Evolutionary conservation across 2,888 invertebrate species (phyloP).

Genomic region (Merodon equestris): DNA sequence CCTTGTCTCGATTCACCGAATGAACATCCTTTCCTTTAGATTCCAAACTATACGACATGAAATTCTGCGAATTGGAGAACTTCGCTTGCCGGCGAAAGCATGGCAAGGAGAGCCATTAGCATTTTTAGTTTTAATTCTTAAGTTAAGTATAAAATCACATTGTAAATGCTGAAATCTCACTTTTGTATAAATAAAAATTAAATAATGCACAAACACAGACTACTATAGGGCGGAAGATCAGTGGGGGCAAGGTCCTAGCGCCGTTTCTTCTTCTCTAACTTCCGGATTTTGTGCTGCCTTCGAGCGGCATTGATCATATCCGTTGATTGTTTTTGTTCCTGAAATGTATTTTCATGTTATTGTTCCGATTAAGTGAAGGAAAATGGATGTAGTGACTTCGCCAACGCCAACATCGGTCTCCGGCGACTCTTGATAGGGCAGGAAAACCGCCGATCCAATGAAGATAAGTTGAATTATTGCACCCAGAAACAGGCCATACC

Average conservation of each 20-base stretch:
- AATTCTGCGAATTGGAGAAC: constrained; percentile 39
- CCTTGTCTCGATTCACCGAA: not conserved
- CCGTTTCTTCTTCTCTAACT: constrained; percentile 76
- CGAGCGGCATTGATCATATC: constrained; percentile 71
- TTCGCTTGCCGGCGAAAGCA: constrained; percentile 11
- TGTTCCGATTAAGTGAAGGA: constrained; percentile 19
- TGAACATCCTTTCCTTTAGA: constrained; percentile 12
- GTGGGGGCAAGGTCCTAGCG: constrained; percentile 70
- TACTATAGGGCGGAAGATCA: not conserved
- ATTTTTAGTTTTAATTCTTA: constrained; percentile 34
- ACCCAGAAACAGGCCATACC: constrained; percentile 90
- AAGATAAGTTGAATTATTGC: constrained; percentile 93
- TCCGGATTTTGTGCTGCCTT: constrained; percentile 76
- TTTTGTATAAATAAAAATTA: constrained; percentile 5
- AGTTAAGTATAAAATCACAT: constrained; percentile 63
- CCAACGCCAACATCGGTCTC: constrained; percentile 70
- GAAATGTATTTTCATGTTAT: constrained; percentile 2
- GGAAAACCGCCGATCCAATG: constrained; percentile 88
- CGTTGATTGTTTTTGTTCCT: constrained; percentile 70
- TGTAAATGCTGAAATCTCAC: constrained; percentile 49
- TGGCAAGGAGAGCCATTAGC: not conserved
- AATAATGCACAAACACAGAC: no score
- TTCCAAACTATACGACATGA: not conserved
- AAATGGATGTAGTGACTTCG: constrained; percentile 59
- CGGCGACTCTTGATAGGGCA: constrained; percentile 79